Evolutionary conservation across 2,113 vertebrate genomes (phyloP).

Genomic region (Mormyrus lacerda): DNA sequence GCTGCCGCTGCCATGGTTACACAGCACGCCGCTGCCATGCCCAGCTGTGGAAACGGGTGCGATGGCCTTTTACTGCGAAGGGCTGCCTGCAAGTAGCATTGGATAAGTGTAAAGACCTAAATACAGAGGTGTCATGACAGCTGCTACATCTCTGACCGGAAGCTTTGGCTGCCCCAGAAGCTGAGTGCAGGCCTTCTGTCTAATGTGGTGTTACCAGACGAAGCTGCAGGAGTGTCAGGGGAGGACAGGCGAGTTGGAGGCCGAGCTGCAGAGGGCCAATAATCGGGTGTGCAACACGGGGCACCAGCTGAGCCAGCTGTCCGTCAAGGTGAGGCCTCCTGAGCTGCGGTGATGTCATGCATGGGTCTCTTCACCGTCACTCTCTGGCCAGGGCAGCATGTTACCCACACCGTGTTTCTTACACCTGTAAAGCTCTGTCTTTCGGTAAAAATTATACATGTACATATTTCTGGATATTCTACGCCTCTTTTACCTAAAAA

Average conservation of each 20-base stretch:
- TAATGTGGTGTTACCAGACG: conserved; percentile 54
- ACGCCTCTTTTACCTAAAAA: not conserved
- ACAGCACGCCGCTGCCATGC: not conserved
- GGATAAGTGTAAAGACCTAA: not conserved
- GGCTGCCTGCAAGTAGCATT: not conserved
- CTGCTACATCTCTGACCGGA: not conserved
- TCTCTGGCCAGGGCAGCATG: not conserved
- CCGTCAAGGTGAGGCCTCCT: conserved; percentile 73
- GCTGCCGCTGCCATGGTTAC: not conserved
- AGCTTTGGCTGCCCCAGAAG: not conserved
- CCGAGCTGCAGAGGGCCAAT: conserved; percentile 82
- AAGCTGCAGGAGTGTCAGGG: conserved; percentile 79
- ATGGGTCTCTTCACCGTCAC: not conserved
- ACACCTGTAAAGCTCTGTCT: no score
- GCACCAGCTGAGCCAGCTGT: conserved; percentile 81
- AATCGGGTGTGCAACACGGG: conserved; percentile 83
- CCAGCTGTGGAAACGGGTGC: not conserved
- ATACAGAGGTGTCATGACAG: not conserved
- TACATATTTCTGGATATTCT: not conserved
- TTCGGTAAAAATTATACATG: not conserved
- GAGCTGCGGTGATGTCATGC: not conserved
- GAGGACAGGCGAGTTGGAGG: conserved; percentile 67
- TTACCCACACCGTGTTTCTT: no score
- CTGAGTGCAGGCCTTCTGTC: not conserved
- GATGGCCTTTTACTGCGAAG: not conserved